Evolutionary conservation across 2,888 invertebrate species (phyloP).

Genomic region (Megalurothrips usitatus): DNA sequence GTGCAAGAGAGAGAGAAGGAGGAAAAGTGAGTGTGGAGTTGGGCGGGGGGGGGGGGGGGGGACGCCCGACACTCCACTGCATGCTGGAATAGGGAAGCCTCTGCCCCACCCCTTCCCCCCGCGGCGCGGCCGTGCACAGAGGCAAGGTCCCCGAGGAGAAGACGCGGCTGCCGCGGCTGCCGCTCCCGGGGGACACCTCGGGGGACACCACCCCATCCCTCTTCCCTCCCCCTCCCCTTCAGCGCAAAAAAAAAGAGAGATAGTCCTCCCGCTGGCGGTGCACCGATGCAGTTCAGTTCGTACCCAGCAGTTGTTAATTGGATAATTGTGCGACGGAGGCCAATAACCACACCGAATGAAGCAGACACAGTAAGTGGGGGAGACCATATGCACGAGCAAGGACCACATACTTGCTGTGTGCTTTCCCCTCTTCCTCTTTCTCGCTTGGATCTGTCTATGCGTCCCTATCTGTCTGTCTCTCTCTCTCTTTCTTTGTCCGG

Average conservation of each 20-base stretch:
- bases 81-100: not conserved
- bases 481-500: too few relatives aligned
- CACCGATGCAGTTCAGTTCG: not conserved
- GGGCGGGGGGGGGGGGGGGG: too few relatives aligned
- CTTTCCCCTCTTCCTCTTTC: too few relatives aligned
- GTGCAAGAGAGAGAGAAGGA: not conserved
- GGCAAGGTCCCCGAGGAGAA: not conserved
- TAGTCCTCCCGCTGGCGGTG: too few relatives aligned
- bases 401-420: too few relatives aligned
- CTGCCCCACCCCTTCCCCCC: not conserved
- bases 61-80: too few relatives aligned
- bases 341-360: not conserved
- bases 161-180: not conserved
- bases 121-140: not conserved
- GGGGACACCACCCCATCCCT: not conserved
- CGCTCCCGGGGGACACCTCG: not conserved
- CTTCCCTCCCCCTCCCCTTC: not conserved
- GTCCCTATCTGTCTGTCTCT: too few relatives aligned
- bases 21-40: too few relatives aligned
- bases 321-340: constrained; percentile 9
- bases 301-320: not conserved
- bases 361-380: not conserved
- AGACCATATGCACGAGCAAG: too few relatives aligned
- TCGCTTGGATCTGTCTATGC: too few relatives aligned
- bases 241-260: not conserved